A percentile compares a stretch with the other conserved stretches of the same genome.
These are phyloP conservation scores for Dicaeum eximium DNA, from an alignment of 2,113 vertebrate genomes.

Conservation along the genomic window DNA sequence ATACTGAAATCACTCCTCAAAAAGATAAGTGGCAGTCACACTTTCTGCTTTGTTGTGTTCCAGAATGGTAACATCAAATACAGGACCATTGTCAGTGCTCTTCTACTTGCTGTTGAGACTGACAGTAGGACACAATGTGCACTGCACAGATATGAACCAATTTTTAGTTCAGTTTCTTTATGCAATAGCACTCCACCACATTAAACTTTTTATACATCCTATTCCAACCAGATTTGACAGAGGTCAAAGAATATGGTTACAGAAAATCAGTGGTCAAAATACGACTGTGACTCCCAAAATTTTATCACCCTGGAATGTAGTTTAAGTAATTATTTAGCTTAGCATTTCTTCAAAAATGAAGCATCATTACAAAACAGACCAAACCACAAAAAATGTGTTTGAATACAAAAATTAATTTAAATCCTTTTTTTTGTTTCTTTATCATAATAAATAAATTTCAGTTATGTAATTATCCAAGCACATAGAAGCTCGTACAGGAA, in stretches of 20 bases:
- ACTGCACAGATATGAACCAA: background rate
- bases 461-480: background rate
- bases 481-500: background rate
- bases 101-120: background rate
- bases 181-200: background rate
- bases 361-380: background rate
- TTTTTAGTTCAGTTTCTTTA: background rate
- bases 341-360: background rate
- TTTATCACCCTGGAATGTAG: background rate
- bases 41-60: background rate
- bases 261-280: background rate
- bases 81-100: background rate
- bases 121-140: rapidly evolving
- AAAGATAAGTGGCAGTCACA: background rate
- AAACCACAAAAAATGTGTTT: background rate
- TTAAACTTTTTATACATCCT: background rate
- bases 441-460: background rate
- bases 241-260: background rate
- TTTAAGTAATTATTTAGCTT: background rate
- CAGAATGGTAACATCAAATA: background rate
- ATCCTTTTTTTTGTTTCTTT: background rate
- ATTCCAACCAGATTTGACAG: background rate
- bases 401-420: background rate
- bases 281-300: background rate
- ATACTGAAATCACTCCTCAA: background rate